A percentile compares a stretch with the other conserved stretches of the same genome.
Conservation (phyloP, 53 echinoderm and acorn worm species). For the Paelopatides confundens region DNA sequence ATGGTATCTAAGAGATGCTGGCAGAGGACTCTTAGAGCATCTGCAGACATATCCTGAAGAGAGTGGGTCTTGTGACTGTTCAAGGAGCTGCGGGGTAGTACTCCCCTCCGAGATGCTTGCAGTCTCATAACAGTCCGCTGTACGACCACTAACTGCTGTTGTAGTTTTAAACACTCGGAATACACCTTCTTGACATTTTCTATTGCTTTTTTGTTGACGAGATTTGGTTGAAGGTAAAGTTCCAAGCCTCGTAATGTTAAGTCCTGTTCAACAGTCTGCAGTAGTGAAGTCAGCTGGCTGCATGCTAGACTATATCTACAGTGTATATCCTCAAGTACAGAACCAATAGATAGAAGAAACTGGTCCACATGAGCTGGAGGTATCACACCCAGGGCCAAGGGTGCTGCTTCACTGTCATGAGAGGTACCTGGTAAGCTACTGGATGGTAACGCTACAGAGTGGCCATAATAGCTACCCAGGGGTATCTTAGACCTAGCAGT, state of each 20-base stretch:
- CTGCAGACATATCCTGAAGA: constrained; percentile 76
- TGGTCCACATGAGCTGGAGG: constrained; percentile 77
- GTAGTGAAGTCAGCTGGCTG: constrained; percentile 78
- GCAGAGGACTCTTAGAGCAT: constrained; percentile 86
- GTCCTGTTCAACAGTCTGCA: constrained; percentile 61
- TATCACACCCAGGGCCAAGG: constrained; percentile 17
- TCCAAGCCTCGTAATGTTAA: constrained; percentile 30
- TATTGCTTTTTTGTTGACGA: constrained; percentile 50
- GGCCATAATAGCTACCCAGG: constrained; percentile 96
- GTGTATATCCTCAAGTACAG: constrained; percentile 93
- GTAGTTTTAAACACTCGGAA: constrained; percentile 85
- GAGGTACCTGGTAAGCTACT: constrained; percentile 61
- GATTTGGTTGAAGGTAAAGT: constrained; percentile 3
- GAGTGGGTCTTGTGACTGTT: constrained; percentile 53
- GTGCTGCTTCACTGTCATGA: constrained; percentile 19
- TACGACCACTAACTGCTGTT: constrained; percentile 83
- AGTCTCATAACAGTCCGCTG: constrained; percentile 74
- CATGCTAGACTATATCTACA: constrained; percentile 86
- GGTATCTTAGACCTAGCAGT: constrained; percentile 93
- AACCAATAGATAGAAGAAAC: constrained; percentile 74
- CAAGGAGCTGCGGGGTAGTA: neutral
- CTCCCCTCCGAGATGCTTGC: constrained; percentile 40
- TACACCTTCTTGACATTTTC: constrained; percentile 77
- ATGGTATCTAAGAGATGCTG: constrained; percentile 89
- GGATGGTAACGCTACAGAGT: constrained; percentile 79